phyloP scores from a whole-genome alignment of 2,113 vertebrate genomes.

The Ivindomyrus marchei region DNA sequence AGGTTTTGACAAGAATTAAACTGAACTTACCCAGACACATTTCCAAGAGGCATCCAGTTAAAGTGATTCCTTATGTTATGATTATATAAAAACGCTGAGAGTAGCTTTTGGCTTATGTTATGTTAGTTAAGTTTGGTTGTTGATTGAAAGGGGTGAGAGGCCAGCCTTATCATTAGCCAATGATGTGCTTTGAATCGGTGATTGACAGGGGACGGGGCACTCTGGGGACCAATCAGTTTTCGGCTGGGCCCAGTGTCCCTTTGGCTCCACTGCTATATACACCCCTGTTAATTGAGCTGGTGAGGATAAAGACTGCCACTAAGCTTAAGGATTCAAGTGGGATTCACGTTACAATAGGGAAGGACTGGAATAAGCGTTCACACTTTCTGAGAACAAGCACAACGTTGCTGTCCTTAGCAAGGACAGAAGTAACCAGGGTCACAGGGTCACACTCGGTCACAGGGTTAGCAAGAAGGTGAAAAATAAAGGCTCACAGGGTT shows the following conservation, averaged over 20 bases:
- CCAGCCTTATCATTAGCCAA: neutral
- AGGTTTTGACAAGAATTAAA: neutral
- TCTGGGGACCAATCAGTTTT: neutral
- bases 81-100: neutral
- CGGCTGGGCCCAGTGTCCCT: neutral
- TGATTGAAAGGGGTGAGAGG: neutral
- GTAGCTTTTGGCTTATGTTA: neutral
- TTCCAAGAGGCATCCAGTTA: neutral
- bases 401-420: neutral
- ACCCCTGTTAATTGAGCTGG: neutral
- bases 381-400: neutral
- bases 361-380: neutral
- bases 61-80: neutral
- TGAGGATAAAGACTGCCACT: neutral
- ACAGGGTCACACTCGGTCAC: conserved; percentile 8
- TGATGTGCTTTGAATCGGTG: neutral
- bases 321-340: neutral
- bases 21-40: neutral
- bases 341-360: neutral
- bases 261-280: neutral
- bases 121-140: neutral
- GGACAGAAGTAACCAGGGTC: neutral
- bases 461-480: conserved; percentile 12
- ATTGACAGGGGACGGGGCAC: neutral
- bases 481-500: conserved; percentile 12